Evolutionary conservation across 2,888 invertebrate species (phyloP), one percentile per base, ranked within the genome.

Genomic region (Sicus ferrugineus): DNA sequence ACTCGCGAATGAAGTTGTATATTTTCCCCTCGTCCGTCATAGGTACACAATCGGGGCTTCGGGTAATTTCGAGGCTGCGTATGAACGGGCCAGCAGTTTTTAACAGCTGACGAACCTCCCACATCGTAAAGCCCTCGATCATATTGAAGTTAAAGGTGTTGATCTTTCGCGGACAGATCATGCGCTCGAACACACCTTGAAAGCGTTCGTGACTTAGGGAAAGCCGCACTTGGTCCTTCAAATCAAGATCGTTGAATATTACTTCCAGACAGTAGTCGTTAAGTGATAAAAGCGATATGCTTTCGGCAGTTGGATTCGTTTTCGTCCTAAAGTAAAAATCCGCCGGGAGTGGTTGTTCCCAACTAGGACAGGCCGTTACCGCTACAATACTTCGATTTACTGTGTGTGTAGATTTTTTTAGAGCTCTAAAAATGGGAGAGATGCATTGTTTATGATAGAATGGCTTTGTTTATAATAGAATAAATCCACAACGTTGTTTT

Each of bases 241-340:
- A 26, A 64, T 67, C 54, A n/a, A 71, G 67, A 0, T 69, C 21
- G 23, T 64, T n/a, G 31, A 42, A 69, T n/a, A 71, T 67, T 0
- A 59, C 64, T 28, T 69, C 71, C 9, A 71, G 56, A 21, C 69
- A 71, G 42, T 71, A 69, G 31, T 71, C 71, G 38, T 71, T 71
- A 1, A 71, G 59, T 11, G 11, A 31, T 19, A 71, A 38, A 50
- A 71, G 48, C 46, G 56, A 26, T 28, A 11, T 26, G 1, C 31
- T 34, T n/a, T 4, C 2, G 4, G 11, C 28, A 5, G 21, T 26
- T 11, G 6, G 56, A n/a, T 65, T 16, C 54, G 14, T 26, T 65
- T 9, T 16, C n/a, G 14, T 7, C 21, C 16, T 14, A 11, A 4
- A 28, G 38, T 34, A 42, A n/a, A 26, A 26, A n/a, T 61, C 2